Conservation (phyloP, 2,113 vertebrate genomes). For the Gavia stellata region DNA sequence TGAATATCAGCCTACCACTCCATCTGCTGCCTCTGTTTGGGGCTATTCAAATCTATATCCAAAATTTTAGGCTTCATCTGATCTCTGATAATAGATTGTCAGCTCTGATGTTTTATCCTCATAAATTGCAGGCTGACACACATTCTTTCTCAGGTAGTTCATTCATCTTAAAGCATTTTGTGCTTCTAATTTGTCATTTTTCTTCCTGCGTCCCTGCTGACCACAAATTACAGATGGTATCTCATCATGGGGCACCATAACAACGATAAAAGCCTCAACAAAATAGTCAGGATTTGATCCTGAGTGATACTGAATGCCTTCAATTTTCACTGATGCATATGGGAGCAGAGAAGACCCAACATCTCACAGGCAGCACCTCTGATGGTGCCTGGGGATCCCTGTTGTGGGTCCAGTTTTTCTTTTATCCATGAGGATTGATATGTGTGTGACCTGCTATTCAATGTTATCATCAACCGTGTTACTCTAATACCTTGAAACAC, state of each 20-base stretch:
- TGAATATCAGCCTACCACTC: slow-evolving; percentile 20
- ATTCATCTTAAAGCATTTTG: slow-evolving; percentile 47
- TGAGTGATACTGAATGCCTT: not conserved
- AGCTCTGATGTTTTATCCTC: slow-evolving; percentile 42
- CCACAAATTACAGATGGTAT: slow-evolving; percentile 57
- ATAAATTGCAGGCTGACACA: slow-evolving; percentile 61
- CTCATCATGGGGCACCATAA: slow-evolving; percentile 30
- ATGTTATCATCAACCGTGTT: not conserved
- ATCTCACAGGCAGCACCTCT: not conserved
- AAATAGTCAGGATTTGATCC: not conserved
- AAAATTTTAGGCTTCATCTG: slow-evolving; percentile 65
- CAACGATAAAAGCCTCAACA: slow-evolving; percentile 13
- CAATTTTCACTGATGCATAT: not conserved
- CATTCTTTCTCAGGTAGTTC: slow-evolving; percentile 48
- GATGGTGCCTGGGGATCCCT: not conserved
- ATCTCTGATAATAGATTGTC: slow-evolving; percentile 61
- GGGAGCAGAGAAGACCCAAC: not conserved
- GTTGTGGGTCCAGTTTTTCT: not conserved
- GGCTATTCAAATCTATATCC: slow-evolving; percentile 56
- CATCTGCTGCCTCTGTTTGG: slow-evolving; percentile 20
- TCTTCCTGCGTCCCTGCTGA: slow-evolving; percentile 13
- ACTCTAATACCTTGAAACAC: not conserved
- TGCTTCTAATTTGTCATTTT: slow-evolving; percentile 62
- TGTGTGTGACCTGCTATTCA: not conserved
- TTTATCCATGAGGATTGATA: not conserved